Percentiles rank a stretch among this genome's conserved stretches.
phyloP scores from a whole-genome alignment of 2,797 vertebrate genomes.

The Todus mexicanus region DNA sequence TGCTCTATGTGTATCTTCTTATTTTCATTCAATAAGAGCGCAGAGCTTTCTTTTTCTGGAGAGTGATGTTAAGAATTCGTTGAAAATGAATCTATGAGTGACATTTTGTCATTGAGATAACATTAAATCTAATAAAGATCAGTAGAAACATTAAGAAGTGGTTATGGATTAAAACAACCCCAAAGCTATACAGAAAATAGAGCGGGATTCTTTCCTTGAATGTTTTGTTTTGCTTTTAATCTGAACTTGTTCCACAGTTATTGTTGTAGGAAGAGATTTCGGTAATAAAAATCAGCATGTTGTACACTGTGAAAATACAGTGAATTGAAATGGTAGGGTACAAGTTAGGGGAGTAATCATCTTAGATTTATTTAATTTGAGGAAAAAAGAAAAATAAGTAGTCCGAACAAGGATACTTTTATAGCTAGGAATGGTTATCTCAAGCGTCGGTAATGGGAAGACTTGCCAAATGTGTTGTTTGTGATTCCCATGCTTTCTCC shows the following conservation, averaged over 20 bases:
- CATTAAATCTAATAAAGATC: background rate
- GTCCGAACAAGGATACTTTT: background rate
- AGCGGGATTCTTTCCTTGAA: background rate
- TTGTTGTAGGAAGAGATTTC: background rate
- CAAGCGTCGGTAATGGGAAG: background rate
- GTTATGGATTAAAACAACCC: background rate
- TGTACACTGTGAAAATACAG: background rate
- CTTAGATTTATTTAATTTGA: background rate
- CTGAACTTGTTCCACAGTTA: background rate
- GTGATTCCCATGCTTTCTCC: slow-evolving; percentile 34
- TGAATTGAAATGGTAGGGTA: background rate
- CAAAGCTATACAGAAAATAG: background rate
- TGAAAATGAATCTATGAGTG: background rate
- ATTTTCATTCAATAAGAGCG: background rate
- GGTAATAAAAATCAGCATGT: background rate
- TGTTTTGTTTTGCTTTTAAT: background rate
- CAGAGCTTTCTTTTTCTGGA: background rate
- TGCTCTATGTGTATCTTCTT: background rate
- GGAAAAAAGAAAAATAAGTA: background rate
- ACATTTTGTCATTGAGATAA: background rate
- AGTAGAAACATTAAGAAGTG: background rate
- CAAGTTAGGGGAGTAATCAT: background rate
- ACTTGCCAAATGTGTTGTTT: background rate
- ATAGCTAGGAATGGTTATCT: background rate
- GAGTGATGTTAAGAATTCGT: background rate